Conservation (phyloP, 2,888 invertebrate species). For the Prosapia bicincta region DNA sequence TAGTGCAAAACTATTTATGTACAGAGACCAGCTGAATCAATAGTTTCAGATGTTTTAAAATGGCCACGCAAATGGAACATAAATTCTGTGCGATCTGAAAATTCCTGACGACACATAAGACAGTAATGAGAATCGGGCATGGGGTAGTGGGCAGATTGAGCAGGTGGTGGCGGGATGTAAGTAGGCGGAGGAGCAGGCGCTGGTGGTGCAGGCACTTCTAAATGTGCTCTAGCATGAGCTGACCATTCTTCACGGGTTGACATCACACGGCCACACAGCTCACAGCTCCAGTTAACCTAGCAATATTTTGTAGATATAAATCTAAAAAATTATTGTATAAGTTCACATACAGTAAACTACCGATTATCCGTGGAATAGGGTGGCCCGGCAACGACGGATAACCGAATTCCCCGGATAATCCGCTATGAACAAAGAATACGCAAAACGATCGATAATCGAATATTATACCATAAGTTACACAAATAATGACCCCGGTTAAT, state of each 20-base stretch:
- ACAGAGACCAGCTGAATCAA: conserved; percentile 13
- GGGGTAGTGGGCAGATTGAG: conserved; percentile 42
- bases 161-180: conserved; percentile 48
- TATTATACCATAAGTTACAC: too few species aligned
- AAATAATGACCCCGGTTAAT: too few species aligned
- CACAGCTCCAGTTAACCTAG: conserved; percentile 66
- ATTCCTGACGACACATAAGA: conserved; percentile 63
- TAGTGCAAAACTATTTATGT: not conserved
- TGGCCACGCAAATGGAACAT: conserved; percentile 67
- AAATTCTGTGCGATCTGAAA: conserved; percentile 63
- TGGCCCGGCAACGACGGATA: too few species aligned
- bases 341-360: too few species aligned
- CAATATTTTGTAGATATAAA: too few species aligned
- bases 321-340: too few species aligned
- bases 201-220: conserved; percentile 52
- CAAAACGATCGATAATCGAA: too few species aligned
- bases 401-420: too few species aligned
- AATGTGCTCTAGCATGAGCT: conserved; percentile 67
- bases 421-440: too few species aligned
- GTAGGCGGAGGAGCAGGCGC: conserved; percentile 52
- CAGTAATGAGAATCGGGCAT: conserved; percentile 52
- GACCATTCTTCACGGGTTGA: conserved; percentile 74
- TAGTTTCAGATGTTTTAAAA: conserved; percentile 48
- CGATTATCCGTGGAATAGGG: too few species aligned
- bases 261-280: conserved; percentile 68